These are phyloP conservation scores for Chaetops frenatus DNA, from an alignment of 2,113 vertebrate species.

Conservation along the genomic window DNA sequence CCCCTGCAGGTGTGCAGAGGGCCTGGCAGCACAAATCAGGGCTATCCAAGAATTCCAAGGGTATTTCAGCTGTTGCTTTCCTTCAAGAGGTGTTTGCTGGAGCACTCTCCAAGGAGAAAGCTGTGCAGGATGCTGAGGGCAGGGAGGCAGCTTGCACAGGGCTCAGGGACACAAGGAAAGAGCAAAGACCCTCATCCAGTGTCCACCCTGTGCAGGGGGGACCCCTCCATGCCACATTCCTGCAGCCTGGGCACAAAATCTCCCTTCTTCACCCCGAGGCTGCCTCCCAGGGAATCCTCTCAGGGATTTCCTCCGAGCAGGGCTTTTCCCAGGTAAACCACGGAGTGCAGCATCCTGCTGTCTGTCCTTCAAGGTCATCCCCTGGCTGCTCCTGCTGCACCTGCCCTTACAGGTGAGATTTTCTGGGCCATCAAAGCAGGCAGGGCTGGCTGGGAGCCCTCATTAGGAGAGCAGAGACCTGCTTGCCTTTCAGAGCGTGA, in stretches of 20 bases:
- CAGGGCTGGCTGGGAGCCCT: background rate
- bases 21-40: background rate
- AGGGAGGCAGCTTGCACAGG: background rate
- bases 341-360: background rate
- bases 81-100: background rate
- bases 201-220: background rate
- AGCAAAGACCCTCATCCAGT: background rate
- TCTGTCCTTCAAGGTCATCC: background rate
- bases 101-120: background rate
- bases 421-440: background rate
- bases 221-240: rapidly evolving
- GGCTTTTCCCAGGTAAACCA: background rate
- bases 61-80: background rate
- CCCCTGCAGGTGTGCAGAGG: background rate
- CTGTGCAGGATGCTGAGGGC: background rate
- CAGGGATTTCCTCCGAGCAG: background rate
- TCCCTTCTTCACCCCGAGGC: background rate
- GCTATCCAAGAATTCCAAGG: background rate
- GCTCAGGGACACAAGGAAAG: background rate
- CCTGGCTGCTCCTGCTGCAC: background rate
- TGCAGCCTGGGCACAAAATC: background rate
- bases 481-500: constrained; percentile 4
- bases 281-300: background rate
- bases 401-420: background rate
- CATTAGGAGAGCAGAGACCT: background rate